Percentiles rank a stretch among this genome's conserved stretches.
These are phyloP conservation scores for Pseudomyrmex cubaensis DNA, from an alignment of 1,140 invertebrate genomes.

Conservation along the genomic window DNA sequence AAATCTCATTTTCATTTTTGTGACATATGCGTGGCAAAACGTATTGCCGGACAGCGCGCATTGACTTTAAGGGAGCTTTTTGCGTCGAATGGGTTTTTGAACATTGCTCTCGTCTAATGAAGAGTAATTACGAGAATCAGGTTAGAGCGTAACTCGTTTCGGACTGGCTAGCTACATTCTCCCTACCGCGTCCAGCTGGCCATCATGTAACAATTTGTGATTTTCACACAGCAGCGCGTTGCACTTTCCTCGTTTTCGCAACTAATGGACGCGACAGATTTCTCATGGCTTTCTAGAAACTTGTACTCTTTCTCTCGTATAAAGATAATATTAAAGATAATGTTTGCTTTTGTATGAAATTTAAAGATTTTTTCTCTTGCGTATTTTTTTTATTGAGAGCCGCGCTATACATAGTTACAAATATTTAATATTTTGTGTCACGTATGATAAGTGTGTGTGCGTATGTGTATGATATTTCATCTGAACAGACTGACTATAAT, in stretches of 20 bases:
- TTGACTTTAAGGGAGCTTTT: conserved; percentile 20
- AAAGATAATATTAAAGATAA: conserved; percentile 13
- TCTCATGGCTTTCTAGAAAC: background rate
- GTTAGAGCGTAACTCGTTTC: conserved; percentile 44
- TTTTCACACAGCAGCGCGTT: conserved; percentile 27
- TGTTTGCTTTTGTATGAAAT: conserved; percentile 25
- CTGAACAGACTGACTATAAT: no score
- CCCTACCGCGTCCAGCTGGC: conserved; percentile 10
- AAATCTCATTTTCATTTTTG: conserved; percentile 3
- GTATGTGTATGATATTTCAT: background rate
- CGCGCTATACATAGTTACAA: background rate
- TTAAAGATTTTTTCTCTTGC: background rate
- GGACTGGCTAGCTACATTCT: conserved; percentile 28
- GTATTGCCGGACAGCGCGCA: background rate
- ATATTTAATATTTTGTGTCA: background rate
- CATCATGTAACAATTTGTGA: conserved; percentile 53
- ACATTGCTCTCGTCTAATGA: conserved; percentile 41
- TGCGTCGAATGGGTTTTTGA: conserved; percentile 38
- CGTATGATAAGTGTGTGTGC: background rate
- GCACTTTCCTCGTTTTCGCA: conserved; percentile 29
- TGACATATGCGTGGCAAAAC: background rate
- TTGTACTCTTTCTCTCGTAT: background rate
- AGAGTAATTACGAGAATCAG: conserved; percentile 45
- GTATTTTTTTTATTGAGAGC: no score
- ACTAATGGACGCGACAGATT: conserved; percentile 47